Evolutionary conservation across 1,140 invertebrate genomes (phyloP).

Genomic region (Drosophila willistoni): DNA sequence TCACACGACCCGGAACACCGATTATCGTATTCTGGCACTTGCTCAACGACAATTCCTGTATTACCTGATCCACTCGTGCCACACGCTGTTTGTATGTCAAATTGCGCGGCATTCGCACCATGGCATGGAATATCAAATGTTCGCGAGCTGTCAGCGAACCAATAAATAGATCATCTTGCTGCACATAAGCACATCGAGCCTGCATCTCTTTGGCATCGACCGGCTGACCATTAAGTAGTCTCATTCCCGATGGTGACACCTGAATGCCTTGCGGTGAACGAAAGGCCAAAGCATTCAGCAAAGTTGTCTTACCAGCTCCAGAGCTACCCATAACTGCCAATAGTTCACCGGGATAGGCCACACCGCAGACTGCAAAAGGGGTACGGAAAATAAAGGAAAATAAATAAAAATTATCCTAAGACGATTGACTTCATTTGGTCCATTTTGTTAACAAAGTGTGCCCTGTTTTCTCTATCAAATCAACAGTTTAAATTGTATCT

Average conservation of each 20-base stretch:
- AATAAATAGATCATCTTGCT: conserved; percentile 97
- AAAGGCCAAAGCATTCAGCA: conserved; percentile 95
- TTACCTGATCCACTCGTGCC: conserved; percentile 93
- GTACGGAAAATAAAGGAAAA: too few species aligned
- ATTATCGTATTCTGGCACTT: conserved; percentile 95
- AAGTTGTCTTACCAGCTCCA: conserved; percentile 97
- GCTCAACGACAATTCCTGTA: conserved; percentile 89
- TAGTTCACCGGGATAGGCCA: conserved; percentile 94
- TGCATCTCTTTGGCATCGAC: conserved; percentile 88
- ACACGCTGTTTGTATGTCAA: conserved; percentile 91
- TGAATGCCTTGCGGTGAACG: conserved; percentile 87
- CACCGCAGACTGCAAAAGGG: conserved; percentile 87
- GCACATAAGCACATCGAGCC: conserved; percentile 95
- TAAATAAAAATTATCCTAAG: too few species aligned
- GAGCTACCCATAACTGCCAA: conserved; percentile 97
- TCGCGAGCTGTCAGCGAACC: conserved; percentile 95
- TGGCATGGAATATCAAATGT: conserved; percentile 95
- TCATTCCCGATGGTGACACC: conserved; percentile 75
- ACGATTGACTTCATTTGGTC: too few species aligned
- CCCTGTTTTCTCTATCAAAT: neutral
- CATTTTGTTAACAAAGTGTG: neutral
- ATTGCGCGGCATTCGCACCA: conserved; percentile 95
- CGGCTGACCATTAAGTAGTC: conserved; percentile 89
- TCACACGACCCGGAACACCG: conserved; percentile 92
- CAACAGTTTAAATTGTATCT: neutral